Conservation (phyloP, 1,140 invertebrate genomes). For the Caenorhabditis brenneri region DNA sequence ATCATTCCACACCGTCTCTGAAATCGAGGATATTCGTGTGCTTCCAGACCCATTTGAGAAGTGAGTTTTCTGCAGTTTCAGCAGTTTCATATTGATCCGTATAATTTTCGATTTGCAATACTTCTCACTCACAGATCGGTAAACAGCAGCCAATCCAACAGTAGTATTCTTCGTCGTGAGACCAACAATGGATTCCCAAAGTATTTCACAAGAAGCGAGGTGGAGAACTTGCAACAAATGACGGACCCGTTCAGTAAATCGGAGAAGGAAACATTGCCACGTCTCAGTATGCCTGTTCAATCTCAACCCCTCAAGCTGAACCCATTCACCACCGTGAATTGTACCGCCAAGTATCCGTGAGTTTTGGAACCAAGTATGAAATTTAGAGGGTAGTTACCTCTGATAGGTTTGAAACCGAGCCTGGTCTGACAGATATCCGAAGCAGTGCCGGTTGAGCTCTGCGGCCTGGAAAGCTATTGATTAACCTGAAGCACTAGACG, state of each 20-base stretch:
- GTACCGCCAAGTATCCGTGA: slow-evolving; percentile 10
- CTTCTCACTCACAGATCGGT: not conserved
- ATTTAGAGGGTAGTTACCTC: not conserved
- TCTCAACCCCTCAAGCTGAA: not conserved
- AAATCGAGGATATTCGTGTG: not conserved
- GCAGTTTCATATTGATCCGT: too few relatives aligned
- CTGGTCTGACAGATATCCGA: too few relatives aligned
- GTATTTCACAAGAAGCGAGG: slow-evolving; percentile 11
- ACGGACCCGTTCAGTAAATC: slow-evolving; percentile 9
- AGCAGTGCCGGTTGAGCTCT: too few relatives aligned
- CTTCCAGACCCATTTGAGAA: not conserved
- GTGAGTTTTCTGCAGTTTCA: not conserved
- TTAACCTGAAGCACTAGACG: too few relatives aligned
- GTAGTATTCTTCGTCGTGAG: not conserved
- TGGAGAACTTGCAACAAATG: not conserved
- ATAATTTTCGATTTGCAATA: too few relatives aligned
- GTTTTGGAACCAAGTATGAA: not conserved
- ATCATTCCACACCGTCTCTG: not conserved
- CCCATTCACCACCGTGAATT: not conserved
- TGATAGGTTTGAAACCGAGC: too few relatives aligned
- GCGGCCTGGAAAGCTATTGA: too few relatives aligned
- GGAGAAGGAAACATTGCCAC: not conserved
- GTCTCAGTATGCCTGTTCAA: too few relatives aligned
- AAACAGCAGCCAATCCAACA: not conserved
- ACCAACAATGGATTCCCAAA: not conserved